Evolutionary conservation across 2,888 invertebrate genomes (phyloP).

Genomic region (Drosophila antonietae): DNA sequence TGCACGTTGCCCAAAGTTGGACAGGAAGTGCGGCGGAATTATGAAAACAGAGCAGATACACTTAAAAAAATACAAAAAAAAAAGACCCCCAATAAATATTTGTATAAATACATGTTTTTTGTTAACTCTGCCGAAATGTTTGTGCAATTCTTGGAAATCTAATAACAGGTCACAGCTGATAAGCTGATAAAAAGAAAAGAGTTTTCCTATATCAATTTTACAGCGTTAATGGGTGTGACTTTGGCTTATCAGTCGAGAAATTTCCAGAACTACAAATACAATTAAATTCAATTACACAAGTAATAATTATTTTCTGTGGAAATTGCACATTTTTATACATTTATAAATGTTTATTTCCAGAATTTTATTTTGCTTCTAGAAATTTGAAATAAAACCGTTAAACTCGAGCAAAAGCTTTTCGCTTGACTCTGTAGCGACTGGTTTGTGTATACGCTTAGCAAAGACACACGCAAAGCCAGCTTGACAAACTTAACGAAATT

Average conservation of each 20-base stretch:
- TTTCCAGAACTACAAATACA: background rate
- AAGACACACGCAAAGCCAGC: slow-evolving; percentile 11
- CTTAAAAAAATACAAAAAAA: background rate
- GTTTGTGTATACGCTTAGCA: slow-evolving; percentile 22
- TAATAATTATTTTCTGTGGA: background rate
- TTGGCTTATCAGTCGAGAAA: slow-evolving; percentile 40
- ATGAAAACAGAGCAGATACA: slow-evolving; percentile 18
- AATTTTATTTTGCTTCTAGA: background rate
- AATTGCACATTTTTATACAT: background rate
- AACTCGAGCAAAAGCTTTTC: slow-evolving; percentile 24
- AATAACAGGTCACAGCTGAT: slow-evolving; percentile 34
- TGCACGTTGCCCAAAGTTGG: slow-evolving; percentile 41
- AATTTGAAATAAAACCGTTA: slow-evolving; percentile 8
- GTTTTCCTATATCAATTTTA: slow-evolving; percentile 1
- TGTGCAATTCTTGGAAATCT: slow-evolving; percentile 35
- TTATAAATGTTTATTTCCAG: background rate
- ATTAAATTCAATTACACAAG: background rate
- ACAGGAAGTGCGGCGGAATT: slow-evolving; percentile 53
- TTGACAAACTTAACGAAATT: background rate
- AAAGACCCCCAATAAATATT: slow-evolving; percentile 27
- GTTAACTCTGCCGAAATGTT: slow-evolving; percentile 2
- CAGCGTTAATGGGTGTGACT: slow-evolving; percentile 7
- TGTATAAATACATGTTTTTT: slow-evolving; percentile 17
- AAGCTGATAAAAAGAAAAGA: slow-evolving; percentile 14
- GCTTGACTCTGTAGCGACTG: background rate